A percentile compares a stretch with the other conserved stretches of the same genome.
Conservation (phyloP, 2,888 invertebrate species). For the Dimorphilus gyrociliatus region DNA sequence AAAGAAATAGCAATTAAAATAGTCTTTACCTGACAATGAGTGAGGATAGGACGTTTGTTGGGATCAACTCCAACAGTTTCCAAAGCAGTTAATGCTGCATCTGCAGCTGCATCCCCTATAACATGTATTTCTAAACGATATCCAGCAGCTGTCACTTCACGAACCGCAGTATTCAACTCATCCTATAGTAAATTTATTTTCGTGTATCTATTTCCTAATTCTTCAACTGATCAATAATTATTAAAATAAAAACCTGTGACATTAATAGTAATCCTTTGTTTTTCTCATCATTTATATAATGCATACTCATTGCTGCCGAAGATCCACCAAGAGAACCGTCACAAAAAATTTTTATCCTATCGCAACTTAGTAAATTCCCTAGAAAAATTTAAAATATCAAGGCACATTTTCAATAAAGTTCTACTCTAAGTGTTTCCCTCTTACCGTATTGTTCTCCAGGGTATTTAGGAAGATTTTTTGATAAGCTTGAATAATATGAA, state of each 20-base stretch:
- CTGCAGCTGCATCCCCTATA: slow-evolving; percentile 11
- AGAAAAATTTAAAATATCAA: too few relatives aligned
- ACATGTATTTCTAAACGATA: slow-evolving; percentile 11
- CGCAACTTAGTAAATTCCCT: slow-evolving; percentile 10
- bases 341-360: slow-evolving; percentile 9
- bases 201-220: neutral
- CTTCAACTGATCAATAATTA: neutral
- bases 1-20: too few relatives aligned
- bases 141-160: slow-evolving; percentile 6
- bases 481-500: slow-evolving; percentile 3
- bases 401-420: too few relatives aligned
- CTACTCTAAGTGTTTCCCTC: too few relatives aligned
- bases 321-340: slow-evolving; percentile 10
- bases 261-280: slow-evolving; percentile 7
- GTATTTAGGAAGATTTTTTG: slow-evolving; percentile 6
- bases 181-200: neutral
- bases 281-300: slow-evolving; percentile 6
- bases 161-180: neutral
- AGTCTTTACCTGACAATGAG: slow-evolving; percentile 14
- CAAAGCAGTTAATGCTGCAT: slow-evolving; percentile 7
- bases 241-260: slow-evolving; percentile 7
- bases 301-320: slow-evolving; percentile 12
- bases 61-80: slow-evolving; percentile 6
- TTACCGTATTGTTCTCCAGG: slow-evolving; percentile 5
- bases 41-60: slow-evolving; percentile 9